A percentile compares a stretch with the other conserved stretches of the same genome.
phyloP scores from a whole-genome alignment of 2,888 invertebrate genomes.

The Bruchidius siliquastri region DNA sequence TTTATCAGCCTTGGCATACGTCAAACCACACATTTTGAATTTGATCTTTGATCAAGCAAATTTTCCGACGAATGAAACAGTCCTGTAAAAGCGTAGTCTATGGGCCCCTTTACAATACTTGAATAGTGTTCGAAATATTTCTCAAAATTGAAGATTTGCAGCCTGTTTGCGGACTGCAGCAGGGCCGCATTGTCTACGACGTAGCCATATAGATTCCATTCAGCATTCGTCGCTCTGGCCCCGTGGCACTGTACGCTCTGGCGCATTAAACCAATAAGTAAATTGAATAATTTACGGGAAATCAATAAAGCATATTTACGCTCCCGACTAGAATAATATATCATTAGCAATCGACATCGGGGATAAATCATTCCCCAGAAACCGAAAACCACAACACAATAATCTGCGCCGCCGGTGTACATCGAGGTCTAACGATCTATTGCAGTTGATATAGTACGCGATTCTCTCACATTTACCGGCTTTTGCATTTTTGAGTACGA shows the following conservation, averaged over 20 bases:
- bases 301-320: background rate
- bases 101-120: too few relatives aligned
- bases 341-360: background rate
- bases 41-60: too few relatives aligned
- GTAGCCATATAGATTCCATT: background rate
- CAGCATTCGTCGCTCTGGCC: background rate
- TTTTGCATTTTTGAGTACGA: background rate
- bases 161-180: background rate
- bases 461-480: background rate
- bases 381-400: background rate
- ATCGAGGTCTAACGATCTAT: background rate
- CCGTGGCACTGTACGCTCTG: background rate
- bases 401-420: background rate
- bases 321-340: background rate
- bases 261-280: background rate
- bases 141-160: background rate
- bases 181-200: background rate
- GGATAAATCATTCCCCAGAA: background rate
- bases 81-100: too few relatives aligned
- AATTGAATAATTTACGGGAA: background rate
- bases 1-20: too few relatives aligned
- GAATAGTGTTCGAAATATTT: too few relatives aligned
- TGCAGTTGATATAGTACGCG: background rate
- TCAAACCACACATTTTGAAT: too few relatives aligned
- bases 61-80: too few relatives aligned